A percentile compares a stretch with the other conserved stretches of the same genome.
Evolutionary conservation across 2,888 invertebrate species (phyloP).

Genomic region (Drosophila pegasa): DNA sequence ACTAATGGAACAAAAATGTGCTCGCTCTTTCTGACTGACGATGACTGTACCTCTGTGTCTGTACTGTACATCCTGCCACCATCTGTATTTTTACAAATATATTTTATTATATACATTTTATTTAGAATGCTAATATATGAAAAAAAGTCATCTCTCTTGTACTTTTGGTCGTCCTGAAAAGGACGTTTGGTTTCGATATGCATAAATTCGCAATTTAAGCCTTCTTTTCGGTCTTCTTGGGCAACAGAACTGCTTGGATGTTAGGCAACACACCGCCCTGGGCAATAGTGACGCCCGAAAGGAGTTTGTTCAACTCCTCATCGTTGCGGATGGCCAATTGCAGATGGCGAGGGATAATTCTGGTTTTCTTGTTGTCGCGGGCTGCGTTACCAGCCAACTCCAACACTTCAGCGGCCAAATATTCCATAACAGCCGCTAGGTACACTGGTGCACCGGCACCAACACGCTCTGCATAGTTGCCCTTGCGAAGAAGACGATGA

Average conservation of each 20-base stretch:
- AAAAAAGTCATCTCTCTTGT: not conserved
- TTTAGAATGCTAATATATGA: not conserved
- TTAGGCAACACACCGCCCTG: constrained; percentile 94
- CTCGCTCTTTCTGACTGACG: too few species aligned
- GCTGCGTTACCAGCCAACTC: constrained; percentile 89
- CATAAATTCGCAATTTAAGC: constrained; percentile 18
- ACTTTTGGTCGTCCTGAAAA: constrained; percentile 19
- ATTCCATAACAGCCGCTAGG: constrained; percentile 87
- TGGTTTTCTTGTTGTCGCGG: constrained; percentile 89
- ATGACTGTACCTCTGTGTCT: too few species aligned
- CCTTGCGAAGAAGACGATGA: constrained; percentile 87
- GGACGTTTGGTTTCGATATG: constrained; percentile 22
- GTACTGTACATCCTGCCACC: too few species aligned
- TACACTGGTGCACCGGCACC: constrained; percentile 86
- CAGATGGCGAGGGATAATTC: constrained; percentile 93
- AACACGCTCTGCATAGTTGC: constrained; percentile 86
- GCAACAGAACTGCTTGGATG: constrained; percentile 90
- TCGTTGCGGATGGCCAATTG: constrained; percentile 93
- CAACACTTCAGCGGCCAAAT: constrained; percentile 88
- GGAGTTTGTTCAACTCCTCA: constrained; percentile 91
- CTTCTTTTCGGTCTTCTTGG: constrained; percentile 88
- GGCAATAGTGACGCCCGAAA: constrained; percentile 84
- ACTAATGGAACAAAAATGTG: too few species aligned
- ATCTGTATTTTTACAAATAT: too few species aligned
- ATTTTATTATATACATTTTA: not conserved